These are phyloP conservation scores for Stigmatopora argus DNA, from an alignment of 2,113 vertebrate genomes.

Conservation along the genomic window DNA sequence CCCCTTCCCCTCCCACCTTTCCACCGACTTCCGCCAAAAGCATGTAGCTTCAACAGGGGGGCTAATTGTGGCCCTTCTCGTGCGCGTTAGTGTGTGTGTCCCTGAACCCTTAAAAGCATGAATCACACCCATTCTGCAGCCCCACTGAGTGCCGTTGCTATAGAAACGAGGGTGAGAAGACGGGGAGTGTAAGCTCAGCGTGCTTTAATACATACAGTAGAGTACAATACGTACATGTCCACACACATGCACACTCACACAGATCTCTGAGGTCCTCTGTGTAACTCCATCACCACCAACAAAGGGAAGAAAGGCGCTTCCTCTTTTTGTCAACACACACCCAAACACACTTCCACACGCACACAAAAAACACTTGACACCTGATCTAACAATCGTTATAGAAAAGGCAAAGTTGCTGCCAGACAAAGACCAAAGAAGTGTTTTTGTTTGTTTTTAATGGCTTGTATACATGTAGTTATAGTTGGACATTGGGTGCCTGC, in stretches of 20 bases:
- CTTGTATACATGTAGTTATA: not conserved
- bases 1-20: slow-evolving; percentile 28
- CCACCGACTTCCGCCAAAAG: slow-evolving; percentile 46
- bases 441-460: too few relatives aligned
- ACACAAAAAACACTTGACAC: slow-evolving; percentile 11
- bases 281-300: slow-evolving; percentile 39
- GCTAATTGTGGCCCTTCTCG: slow-evolving; percentile 46
- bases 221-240: not conserved
- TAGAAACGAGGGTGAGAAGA: slow-evolving; percentile 59
- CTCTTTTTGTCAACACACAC: slow-evolving; percentile 25
- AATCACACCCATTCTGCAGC: slow-evolving; percentile 70
- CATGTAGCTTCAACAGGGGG: slow-evolving; percentile 51
- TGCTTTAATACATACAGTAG: slow-evolving; percentile 7
- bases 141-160: slow-evolving; percentile 55
- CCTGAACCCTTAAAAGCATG: slow-evolving; percentile 56
- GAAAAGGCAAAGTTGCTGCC: slow-evolving; percentile 5
- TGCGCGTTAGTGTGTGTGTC: not conserved
- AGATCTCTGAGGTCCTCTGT: slow-evolving; percentile 40
- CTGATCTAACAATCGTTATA: slow-evolving; percentile 10
- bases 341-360: slow-evolving; percentile 6
- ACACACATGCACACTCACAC: slow-evolving; percentile 23
- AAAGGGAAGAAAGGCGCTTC: slow-evolving; percentile 51
- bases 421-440: slow-evolving; percentile 7
- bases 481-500: not conserved
- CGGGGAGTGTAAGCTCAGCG: not conserved